phyloP scores from a whole-genome alignment of 2,797 vertebrate species.

The Chromobotia macracanthus region DNA sequence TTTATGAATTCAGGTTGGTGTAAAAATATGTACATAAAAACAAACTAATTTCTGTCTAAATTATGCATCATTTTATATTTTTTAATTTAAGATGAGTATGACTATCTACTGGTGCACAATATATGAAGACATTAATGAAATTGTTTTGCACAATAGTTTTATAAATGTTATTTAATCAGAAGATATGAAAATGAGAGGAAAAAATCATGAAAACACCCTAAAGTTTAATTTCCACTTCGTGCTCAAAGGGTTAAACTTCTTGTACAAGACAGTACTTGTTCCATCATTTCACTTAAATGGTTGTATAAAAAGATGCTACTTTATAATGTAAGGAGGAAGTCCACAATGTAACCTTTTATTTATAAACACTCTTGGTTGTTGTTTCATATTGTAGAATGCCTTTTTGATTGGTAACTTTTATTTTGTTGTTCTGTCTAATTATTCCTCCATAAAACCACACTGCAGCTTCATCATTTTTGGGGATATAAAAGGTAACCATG shows the following conservation, averaged over 20 bases:
- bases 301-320: constrained; percentile 98
- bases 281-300: constrained; percentile 91
- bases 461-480: constrained; percentile 92
- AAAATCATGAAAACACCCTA: constrained; percentile 62
- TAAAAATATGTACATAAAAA: constrained; percentile 82
- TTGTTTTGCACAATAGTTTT: constrained; percentile 97
- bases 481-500: constrained; percentile 98
- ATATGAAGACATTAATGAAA: constrained; percentile 83
- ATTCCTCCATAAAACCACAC: constrained; percentile 94
- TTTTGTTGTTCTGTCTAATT: constrained; percentile 90
- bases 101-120: constrained; percentile 85
- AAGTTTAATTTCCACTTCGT: constrained; percentile 84
- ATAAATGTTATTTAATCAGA: constrained; percentile 96
- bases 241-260: constrained; percentile 99
- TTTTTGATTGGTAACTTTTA: constrained; percentile 86
- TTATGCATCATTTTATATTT: constrained; percentile 89
- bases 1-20: constrained; percentile 83
- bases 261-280: constrained; percentile 86
- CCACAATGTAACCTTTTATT: constrained; percentile 92
- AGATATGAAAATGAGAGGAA: constrained; percentile 69
- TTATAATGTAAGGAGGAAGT: constrained; percentile 90
- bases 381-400: constrained; percentile 91
- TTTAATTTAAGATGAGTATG: constrained; percentile 84
- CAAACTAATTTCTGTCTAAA: constrained; percentile 83
- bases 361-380: constrained; percentile 91